Evolutionary conservation across 2,113 vertebrate species (phyloP).

Genomic region (Brienomyrus longianalis): DNA sequence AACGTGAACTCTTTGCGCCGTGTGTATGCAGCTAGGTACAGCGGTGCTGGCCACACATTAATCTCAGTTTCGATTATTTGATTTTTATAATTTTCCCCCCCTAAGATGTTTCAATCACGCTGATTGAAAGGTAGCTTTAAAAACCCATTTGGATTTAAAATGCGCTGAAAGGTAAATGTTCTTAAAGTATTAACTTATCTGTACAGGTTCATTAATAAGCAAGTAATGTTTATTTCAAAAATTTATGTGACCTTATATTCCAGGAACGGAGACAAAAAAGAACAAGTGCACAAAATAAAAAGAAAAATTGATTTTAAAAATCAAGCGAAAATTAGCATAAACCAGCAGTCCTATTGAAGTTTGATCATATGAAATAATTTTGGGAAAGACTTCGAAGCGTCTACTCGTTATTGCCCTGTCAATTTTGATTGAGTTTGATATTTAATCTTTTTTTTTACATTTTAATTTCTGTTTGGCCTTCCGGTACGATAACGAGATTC

Average conservation of each 20-base stretch:
- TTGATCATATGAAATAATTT: background rate
- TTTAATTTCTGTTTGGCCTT: conserved; percentile 4
- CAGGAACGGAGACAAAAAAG: background rate
- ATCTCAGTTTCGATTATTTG: conserved; percentile 52
- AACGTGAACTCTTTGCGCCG: conserved; percentile 3
- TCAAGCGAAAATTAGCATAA: background rate
- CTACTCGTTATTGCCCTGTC: background rate
- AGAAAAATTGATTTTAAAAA: background rate
- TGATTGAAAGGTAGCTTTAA: conserved; percentile 48
- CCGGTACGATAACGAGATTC: background rate
- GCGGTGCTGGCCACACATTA: conserved; percentile 37
- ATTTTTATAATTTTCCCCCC: conserved; percentile 34
- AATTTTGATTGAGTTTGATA: background rate
- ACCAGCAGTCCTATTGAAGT: background rate
- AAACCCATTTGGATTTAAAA: conserved; percentile 43
- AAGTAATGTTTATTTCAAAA: conserved; percentile 34
- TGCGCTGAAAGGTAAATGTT: conserved; percentile 53
- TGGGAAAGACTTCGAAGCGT: background rate
- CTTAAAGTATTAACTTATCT: conserved; percentile 57
- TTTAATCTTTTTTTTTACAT: background rate
- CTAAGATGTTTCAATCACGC: conserved; percentile 56
- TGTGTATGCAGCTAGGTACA: conserved; percentile 15
- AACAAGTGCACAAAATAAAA: background rate
- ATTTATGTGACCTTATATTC: background rate
- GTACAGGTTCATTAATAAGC: conserved; percentile 58